These are phyloP conservation scores for Pogonomyrmex californicus DNA, from an alignment of 1,140 invertebrate species.

Conservation along the genomic window DNA sequence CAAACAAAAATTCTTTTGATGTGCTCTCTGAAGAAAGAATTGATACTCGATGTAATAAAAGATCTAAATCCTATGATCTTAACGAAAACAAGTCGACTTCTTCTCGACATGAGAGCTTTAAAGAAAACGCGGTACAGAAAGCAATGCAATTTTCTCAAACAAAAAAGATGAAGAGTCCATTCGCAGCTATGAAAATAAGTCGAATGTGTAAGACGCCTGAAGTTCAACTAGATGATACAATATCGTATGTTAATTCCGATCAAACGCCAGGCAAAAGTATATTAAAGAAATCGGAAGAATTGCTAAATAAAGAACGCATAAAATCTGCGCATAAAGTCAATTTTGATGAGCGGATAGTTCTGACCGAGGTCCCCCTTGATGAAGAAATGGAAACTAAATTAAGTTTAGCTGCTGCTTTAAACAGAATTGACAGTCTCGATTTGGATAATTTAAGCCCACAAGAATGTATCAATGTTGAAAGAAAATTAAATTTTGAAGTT, in stretches of 20 bases:
- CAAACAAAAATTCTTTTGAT: conserved; percentile 5
- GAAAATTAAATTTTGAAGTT: conserved; percentile 77
- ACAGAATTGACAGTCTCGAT: conserved; percentile 71
- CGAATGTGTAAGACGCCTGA: conserved; percentile 80
- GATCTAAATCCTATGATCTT: neutral
- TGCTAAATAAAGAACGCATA: conserved; percentile 51
- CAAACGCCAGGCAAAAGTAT: conserved; percentile 83
- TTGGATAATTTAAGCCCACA: conserved; percentile 47
- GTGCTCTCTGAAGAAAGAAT: neutral
- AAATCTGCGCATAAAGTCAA: conserved; percentile 72
- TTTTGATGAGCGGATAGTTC: conserved; percentile 70
- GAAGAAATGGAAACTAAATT: conserved; percentile 62
- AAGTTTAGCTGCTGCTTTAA: conserved; percentile 63
- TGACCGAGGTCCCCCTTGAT: conserved; percentile 68
- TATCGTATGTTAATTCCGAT: conserved; percentile 81
- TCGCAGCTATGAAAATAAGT: conserved; percentile 80
- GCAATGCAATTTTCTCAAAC: conserved; percentile 46
- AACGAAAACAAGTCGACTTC: neutral
- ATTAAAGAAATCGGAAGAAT: conserved; percentile 78
- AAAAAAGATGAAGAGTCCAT: conserved; percentile 72
- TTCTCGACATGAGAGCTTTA: neutral
- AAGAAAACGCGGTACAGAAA: conserved; percentile 56
- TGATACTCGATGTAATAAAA: neutral
- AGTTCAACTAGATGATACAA: conserved; percentile 79
- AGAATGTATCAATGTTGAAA: conserved; percentile 63